Conservation (phyloP, 2,888 invertebrate genomes). For the Melitaea athalia region DNA sequence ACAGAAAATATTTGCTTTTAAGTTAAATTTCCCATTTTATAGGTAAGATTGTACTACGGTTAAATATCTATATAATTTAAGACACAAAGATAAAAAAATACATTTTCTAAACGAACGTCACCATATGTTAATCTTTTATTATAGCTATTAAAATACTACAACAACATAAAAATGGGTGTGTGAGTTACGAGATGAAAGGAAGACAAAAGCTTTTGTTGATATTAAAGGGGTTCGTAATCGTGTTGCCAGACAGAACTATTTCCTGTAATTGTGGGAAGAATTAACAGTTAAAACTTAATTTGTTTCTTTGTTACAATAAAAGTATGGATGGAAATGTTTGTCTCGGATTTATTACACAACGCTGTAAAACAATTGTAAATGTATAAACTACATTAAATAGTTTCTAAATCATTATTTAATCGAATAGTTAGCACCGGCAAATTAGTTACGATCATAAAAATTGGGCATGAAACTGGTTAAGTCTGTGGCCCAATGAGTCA, state of each 20-base stretch:
- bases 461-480: conserved; percentile 40
- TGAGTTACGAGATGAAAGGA: conserved; percentile 33
- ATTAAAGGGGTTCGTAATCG: conserved; percentile 41
- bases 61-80: background rate
- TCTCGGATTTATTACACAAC: too few relatives aligned
- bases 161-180: conserved; percentile 17
- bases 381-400: background rate
- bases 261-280: background rate
- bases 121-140: conserved; percentile 17
- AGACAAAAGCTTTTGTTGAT: conserved; percentile 49
- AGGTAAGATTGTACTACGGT: background rate
- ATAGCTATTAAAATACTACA: conserved; percentile 24
- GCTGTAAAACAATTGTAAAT: too few relatives aligned
- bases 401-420: background rate
- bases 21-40: background rate
- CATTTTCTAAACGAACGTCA: conserved; percentile 10
- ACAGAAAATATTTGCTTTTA: too few relatives aligned
- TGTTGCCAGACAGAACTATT: conserved; percentile 46
- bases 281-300: background rate
- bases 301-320: background rate
- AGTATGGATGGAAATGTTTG: too few relatives aligned
- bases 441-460: conserved; percentile 11
- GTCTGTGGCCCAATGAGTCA: conserved; percentile 39
- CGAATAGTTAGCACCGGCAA: background rate
- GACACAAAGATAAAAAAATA: conserved; percentile 2